These are phyloP conservation scores for Euplagia quadripunctaria DNA, from an alignment of 2,888 invertebrate species.

Conservation along the genomic window DNA sequence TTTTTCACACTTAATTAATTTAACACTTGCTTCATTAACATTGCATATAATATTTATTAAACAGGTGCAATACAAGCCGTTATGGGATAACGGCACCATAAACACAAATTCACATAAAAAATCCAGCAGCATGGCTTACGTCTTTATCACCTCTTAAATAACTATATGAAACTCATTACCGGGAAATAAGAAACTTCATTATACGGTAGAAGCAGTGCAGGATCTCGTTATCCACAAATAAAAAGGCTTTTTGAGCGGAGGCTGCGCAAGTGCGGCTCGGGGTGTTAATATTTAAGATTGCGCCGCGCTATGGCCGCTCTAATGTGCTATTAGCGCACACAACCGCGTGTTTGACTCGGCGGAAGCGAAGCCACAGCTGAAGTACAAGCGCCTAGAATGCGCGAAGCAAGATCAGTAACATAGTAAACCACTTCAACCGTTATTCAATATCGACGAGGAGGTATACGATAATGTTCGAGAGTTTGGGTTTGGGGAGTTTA, in stretches of 20 bases:
- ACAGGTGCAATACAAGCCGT: constrained; percentile 31
- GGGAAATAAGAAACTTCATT: constrained; percentile 76
- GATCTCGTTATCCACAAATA: constrained; percentile 80
- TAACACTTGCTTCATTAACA: constrained; percentile 12
- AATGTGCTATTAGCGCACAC: constrained; percentile 78
- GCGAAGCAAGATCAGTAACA: constrained; percentile 9
- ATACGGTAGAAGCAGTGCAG: constrained; percentile 64
- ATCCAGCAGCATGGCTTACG: constrained; percentile 42
- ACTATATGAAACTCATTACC: constrained; percentile 73
- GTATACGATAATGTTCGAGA: neutral
- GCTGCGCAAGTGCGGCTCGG: constrained; percentile 58
- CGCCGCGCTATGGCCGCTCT: constrained; percentile 73
- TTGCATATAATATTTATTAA: constrained; percentile 31
- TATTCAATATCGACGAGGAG: constrained; percentile 7
- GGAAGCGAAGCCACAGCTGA: constrained; percentile 36
- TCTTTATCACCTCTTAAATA: constrained; percentile 59
- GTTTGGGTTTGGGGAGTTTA: neutral
- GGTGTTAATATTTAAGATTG: constrained; percentile 81
- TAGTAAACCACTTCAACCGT: constrained; percentile 13
- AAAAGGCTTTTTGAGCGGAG: constrained; percentile 72
- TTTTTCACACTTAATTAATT: neutral
- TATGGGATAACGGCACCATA: constrained; percentile 42
- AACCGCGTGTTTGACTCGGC: constrained; percentile 66
- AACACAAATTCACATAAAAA: constrained; percentile 54
- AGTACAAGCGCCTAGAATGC: constrained; percentile 17